These are phyloP conservation scores for Cistogaster globosa DNA, from an alignment of 2,888 invertebrate genomes.

Conservation along the genomic window DNA sequence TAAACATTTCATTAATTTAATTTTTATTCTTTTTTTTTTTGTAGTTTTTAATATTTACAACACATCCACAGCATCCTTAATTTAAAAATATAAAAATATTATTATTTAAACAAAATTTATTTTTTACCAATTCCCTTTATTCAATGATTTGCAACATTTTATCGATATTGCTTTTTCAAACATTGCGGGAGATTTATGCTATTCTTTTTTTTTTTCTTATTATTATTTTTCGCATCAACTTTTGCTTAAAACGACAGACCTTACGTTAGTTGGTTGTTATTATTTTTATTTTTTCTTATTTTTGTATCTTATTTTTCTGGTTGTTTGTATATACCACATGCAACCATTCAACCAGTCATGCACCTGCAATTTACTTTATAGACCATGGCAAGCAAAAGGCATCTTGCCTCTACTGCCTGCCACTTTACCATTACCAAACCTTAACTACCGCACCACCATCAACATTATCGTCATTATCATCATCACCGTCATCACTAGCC, in stretches of 20 bases:
- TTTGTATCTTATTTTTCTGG: conserved; percentile 60
- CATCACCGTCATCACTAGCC: conserved; percentile 28
- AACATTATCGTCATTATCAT: not conserved
- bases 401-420: conserved; percentile 61
- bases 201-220: conserved; percentile 63
- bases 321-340: conserved; percentile 62
- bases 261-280: conserved; percentile 41
- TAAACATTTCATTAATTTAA: no score
- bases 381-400: conserved; percentile 79
- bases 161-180: conserved; percentile 74
- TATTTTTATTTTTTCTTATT: conserved; percentile 30
- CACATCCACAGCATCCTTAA: not conserved
- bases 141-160: conserved; percentile 65
- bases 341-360: conserved; percentile 78
- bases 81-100: not conserved
- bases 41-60: no score
- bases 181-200: conserved; percentile 77
- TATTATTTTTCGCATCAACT: conserved; percentile 40
- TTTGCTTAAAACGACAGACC: conserved; percentile 41
- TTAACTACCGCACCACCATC: conserved; percentile 26
- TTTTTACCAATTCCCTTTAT: conserved; percentile 22
- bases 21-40: no score
- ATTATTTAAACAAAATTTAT: not conserved
- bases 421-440: conserved; percentile 53
- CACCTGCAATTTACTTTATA: conserved; percentile 83